A percentile compares a stretch with the other conserved stretches of the same genome.
Evolutionary conservation across 2,113 vertebrate genomes (phyloP).

Genomic region (Genyomyrus donnyi): DNA sequence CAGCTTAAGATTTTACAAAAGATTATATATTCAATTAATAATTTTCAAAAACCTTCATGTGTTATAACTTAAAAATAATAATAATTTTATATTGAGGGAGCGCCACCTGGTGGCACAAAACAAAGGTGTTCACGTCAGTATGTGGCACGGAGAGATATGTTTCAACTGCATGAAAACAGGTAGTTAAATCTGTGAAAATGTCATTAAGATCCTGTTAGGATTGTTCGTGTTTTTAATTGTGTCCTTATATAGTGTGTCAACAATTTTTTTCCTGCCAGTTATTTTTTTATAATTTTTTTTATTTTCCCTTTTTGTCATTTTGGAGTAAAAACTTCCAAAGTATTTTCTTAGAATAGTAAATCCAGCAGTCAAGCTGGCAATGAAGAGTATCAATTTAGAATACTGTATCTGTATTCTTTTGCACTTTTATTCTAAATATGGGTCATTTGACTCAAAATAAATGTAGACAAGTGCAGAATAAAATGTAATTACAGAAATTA

Average conservation of each 20-base stretch:
- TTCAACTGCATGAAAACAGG: background rate
- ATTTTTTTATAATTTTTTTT: background rate
- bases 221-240: background rate
- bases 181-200: background rate
- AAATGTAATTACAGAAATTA: background rate
- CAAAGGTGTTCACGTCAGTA: background rate
- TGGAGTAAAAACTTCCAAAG: background rate
- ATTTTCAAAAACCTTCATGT: background rate
- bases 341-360: background rate
- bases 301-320: background rate
- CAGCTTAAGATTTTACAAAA: background rate
- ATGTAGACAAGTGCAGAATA: background rate
- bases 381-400: background rate
- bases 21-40: background rate
- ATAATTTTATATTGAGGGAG: background rate
- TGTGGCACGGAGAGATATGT: background rate
- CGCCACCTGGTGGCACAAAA: background rate
- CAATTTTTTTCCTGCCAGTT: background rate
- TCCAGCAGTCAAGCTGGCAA: background rate
- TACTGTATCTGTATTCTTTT: background rate
- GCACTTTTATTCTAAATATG: background rate
- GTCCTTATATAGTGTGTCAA: background rate
- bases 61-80: background rate
- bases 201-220: background rate
- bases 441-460: background rate